A percentile compares a stretch with the other conserved stretches of the same genome.
Conservation (phyloP, 2,888 invertebrate genomes). For the Timandra comae region DNA sequence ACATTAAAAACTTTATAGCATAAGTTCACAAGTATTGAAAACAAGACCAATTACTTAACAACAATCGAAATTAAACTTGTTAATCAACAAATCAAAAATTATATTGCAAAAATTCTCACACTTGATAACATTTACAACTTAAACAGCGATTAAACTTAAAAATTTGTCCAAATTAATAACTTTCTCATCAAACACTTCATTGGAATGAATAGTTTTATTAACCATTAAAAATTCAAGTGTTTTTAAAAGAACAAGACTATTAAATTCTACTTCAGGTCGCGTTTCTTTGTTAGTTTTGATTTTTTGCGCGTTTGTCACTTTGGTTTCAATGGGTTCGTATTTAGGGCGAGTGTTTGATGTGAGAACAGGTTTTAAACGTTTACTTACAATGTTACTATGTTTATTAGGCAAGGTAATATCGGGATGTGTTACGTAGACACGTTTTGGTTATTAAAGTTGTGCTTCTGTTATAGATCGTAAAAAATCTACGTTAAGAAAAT, state of each 20-base stretch:
- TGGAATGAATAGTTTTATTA: slow-evolving; percentile 40
- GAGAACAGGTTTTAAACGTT: slow-evolving; percentile 58
- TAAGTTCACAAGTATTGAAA: slow-evolving; percentile 12
- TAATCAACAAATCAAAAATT: slow-evolving; percentile 24
- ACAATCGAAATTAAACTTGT: slow-evolving; percentile 22
- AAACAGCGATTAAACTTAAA: background rate
- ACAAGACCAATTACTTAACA: slow-evolving; percentile 9
- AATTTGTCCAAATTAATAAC: slow-evolving; percentile 55
- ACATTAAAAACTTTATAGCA: slow-evolving; percentile 7
- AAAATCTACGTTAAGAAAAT: too few relatives aligned
- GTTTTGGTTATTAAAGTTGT: too few relatives aligned
- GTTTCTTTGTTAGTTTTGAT: slow-evolving; percentile 49
- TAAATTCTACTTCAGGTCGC: slow-evolving; percentile 63
- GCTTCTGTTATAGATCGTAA: too few relatives aligned
- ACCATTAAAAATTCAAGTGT: slow-evolving; percentile 65
- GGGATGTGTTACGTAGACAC: too few relatives aligned
- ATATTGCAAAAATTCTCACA: slow-evolving; percentile 45
- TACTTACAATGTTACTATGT: slow-evolving; percentile 73
- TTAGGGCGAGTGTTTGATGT: slow-evolving; percentile 34
- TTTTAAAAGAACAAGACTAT: slow-evolving; percentile 51
- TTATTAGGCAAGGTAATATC: slow-evolving; percentile 76
- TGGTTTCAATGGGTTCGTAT: slow-evolving; percentile 30
- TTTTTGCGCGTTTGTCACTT: slow-evolving; percentile 56
- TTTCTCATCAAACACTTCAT: slow-evolving; percentile 54
- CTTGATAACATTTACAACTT: slow-evolving; percentile 17